Conservation (phyloP, 2,113 vertebrate species). For the Opisthocomus hoazin region DNA sequence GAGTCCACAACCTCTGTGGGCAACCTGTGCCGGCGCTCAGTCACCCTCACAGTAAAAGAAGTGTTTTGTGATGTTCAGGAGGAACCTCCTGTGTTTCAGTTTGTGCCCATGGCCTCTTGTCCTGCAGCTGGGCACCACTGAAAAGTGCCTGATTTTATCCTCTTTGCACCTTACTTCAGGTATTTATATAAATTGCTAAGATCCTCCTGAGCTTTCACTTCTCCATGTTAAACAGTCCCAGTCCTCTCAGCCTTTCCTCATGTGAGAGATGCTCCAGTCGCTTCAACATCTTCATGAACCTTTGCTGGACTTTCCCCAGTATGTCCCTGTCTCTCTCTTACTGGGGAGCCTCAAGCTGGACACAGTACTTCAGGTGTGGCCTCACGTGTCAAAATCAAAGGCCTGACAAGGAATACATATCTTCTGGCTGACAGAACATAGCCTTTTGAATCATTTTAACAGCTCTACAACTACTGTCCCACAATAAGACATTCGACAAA, state of each 20-base stretch:
- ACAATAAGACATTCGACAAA: background rate
- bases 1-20: background rate
- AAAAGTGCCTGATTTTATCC: background rate
- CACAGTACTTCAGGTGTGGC: background rate
- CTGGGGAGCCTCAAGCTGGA: fast-evolving
- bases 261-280: background rate
- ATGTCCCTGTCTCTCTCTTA: fast-evolving
- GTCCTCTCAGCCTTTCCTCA: background rate
- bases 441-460: background rate
- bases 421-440: background rate
- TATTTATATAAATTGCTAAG: background rate
- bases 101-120: fast-evolving
- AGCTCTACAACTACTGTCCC: background rate
- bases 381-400: background rate
- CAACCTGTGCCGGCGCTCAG: background rate
- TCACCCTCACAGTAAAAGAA: background rate
- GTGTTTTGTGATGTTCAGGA: background rate
- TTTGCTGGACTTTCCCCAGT: background rate
- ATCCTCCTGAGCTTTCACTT: background rate
- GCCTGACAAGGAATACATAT: background rate
- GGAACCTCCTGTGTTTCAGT: background rate
- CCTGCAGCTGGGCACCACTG: background rate
- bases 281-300: background rate
- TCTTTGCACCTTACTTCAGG: background rate
- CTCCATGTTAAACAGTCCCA: background rate